Conservation (phyloP, 2,797 vertebrate species). For the Phrynocephalus guinanensis region DNA sequence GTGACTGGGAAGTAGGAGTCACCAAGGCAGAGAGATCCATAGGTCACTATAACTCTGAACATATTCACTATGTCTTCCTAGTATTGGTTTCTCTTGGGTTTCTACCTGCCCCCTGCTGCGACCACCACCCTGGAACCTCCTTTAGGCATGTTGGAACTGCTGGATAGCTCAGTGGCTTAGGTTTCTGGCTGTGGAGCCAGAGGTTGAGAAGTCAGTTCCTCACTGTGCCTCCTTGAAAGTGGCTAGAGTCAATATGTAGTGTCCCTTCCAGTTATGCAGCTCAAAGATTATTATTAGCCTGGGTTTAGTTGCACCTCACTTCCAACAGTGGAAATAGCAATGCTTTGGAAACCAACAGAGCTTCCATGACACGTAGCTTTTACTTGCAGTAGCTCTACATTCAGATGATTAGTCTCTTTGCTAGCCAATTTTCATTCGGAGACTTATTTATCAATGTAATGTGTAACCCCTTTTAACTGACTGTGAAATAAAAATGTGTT, state of each 20-base stretch:
- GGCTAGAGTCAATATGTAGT: too few species aligned
- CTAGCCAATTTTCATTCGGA: neutral
- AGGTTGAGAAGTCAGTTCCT: too few species aligned
- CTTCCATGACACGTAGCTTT: neutral
- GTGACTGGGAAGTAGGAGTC: neutral
- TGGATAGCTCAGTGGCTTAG: too few species aligned
- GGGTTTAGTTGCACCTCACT: too few species aligned
- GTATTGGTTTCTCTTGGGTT: neutral
- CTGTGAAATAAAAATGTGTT: slow-evolving; percentile 17
- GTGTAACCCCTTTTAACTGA: slow-evolving; percentile 9
- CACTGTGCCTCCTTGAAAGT: too few species aligned
- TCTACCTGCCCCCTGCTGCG: too few species aligned
- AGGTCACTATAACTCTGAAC: neutral
- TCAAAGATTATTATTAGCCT: too few species aligned
- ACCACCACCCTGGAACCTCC: too few species aligned
- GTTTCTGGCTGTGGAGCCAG: too few species aligned
- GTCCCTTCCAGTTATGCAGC: too few species aligned
- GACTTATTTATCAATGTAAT: slow-evolving; percentile 22
- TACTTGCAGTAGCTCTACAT: slow-evolving; percentile 19
- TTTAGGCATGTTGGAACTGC: too few species aligned
- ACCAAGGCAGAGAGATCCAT: neutral
- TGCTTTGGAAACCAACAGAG: neutral
- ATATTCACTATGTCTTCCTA: neutral
- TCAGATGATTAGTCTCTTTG: slow-evolving; percentile 12
- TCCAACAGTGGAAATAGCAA: too few species aligned